These are phyloP conservation scores for Scomberomorus guttatus DNA, from an alignment of 2,797 vertebrate genomes.

Conservation along the genomic window DNA sequence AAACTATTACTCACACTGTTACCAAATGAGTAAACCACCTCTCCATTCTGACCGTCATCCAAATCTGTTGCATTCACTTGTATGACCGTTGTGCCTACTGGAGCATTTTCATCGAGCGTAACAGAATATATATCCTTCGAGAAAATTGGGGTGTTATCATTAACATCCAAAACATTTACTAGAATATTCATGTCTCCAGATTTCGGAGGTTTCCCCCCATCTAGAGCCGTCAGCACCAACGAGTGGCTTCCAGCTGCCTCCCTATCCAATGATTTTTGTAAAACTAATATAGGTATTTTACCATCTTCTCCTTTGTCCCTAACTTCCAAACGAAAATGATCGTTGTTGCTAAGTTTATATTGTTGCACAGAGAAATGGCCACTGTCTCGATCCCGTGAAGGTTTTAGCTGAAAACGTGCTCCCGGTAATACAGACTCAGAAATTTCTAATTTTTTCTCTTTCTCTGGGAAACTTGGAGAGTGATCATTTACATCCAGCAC, in stretches of 20 bases:
- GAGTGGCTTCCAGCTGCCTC: slow-evolving; percentile 16
- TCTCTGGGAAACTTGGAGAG: slow-evolving; percentile 60
- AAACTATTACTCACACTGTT: slow-evolving; percentile 29
- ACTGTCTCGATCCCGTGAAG: slow-evolving; percentile 69
- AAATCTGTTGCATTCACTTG: slow-evolving; percentile 75
- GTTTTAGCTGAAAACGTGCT: slow-evolving; percentile 60
- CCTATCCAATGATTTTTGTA: slow-evolving; percentile 70
- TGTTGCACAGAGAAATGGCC: slow-evolving; percentile 69
- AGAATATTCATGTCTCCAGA: slow-evolving; percentile 54
- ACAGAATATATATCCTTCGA: slow-evolving; percentile 70
- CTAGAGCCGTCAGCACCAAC: slow-evolving; percentile 47
- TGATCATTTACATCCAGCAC: slow-evolving; percentile 76
- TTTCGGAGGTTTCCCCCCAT: slow-evolving; percentile 73
- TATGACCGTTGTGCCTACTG: slow-evolving; percentile 46
- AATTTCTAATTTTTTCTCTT: slow-evolving; percentile 66
- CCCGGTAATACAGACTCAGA: slow-evolving; percentile 63
- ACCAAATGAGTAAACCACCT: slow-evolving; percentile 69
- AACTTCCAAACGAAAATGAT: slow-evolving; percentile 73
- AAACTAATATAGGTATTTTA: slow-evolving; percentile 69
- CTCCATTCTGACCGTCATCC: slow-evolving; percentile 70
- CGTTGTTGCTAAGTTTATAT: slow-evolving; percentile 72
- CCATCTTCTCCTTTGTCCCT: slow-evolving; percentile 67
- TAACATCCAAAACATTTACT: slow-evolving; percentile 78
- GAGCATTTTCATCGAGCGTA: slow-evolving; percentile 62
- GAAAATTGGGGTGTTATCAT: slow-evolving; percentile 84